phyloP scores from a whole-genome alignment of 1,140 invertebrate species.

The Melanaphis sacchari region DNA sequence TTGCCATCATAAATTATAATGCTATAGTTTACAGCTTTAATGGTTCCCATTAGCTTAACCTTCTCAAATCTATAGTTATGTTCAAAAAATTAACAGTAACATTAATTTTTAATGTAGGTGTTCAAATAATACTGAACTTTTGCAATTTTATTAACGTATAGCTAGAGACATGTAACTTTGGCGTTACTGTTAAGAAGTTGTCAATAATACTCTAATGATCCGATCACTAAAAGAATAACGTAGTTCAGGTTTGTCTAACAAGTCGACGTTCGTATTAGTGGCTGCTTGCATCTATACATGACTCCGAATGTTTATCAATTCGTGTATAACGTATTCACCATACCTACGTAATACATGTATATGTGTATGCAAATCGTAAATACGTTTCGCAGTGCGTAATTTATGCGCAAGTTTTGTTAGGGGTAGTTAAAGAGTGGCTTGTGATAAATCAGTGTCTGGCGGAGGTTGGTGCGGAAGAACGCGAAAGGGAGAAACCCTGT shows the following conservation, averaged over 20 bases:
- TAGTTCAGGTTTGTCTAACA: not conserved
- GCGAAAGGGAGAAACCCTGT: not conserved
- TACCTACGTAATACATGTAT: not conserved
- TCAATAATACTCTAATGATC: not conserved
- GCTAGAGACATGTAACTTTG: not conserved
- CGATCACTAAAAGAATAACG: not conserved
- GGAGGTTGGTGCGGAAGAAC: not conserved
- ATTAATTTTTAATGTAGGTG: not conserved
- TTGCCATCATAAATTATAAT: not conserved
- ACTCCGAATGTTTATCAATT: not conserved
- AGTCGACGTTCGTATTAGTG: not conserved
- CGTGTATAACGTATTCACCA: not conserved
- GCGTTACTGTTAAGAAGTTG: not conserved
- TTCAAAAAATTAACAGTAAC: not conserved
- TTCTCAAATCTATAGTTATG: not conserved
- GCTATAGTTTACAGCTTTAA: not conserved
- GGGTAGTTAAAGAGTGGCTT: conserved; percentile 39
- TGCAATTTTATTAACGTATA: not conserved
- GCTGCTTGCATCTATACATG: not conserved
- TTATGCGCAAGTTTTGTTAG: conserved; percentile 47
- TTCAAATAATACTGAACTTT: not conserved
- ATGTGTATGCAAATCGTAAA: not conserved
- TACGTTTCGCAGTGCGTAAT: conserved; percentile 3
- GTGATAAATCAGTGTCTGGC: conserved; percentile 50
- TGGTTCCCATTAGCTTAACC: not conserved